Evolutionary conservation across 2,888 invertebrate genomes (phyloP).

Genomic region (Brenthis daphne): DNA sequence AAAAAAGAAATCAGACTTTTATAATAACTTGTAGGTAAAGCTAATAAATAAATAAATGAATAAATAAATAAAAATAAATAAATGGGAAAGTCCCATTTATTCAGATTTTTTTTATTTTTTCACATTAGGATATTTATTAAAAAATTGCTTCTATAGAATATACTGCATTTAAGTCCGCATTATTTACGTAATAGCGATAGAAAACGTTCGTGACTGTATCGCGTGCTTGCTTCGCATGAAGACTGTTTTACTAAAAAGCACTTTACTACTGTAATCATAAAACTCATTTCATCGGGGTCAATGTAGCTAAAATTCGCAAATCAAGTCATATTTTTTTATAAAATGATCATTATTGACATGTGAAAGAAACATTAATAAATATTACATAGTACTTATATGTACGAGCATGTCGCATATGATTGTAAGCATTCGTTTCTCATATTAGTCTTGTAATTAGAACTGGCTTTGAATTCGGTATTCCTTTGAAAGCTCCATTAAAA

Average conservation of each 20-base stretch:
- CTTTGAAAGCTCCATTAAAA: too few relatives aligned
- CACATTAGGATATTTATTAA: neutral
- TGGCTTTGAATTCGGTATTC: too few relatives aligned
- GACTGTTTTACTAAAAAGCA: conserved; percentile 26
- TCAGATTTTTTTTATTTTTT: neutral
- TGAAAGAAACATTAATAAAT: conserved; percentile 22
- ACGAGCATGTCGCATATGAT: neutral
- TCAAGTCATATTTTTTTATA: conserved; percentile 27
- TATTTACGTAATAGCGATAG: conserved; percentile 36
- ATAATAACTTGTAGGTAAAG: too few relatives aligned
- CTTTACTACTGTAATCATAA: conserved; percentile 34
- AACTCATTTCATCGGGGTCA: conserved; percentile 31
- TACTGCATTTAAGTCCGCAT: conserved; percentile 37
- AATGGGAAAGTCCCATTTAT: too few relatives aligned
- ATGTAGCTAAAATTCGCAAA: conserved; percentile 23
- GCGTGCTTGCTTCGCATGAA: conserved; percentile 30
- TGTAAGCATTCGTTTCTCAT: too few relatives aligned
- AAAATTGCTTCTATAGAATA: conserved; percentile 6
- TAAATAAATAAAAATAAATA: too few relatives aligned
- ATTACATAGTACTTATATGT: neutral
- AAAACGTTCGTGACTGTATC: conserved; percentile 42
- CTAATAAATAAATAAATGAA: too few relatives aligned
- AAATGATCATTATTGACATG: conserved; percentile 33
- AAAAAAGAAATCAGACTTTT: too few relatives aligned
- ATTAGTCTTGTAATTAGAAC: too few relatives aligned